These are phyloP conservation scores for Ormyrus pomaceus DNA, from an alignment of 2,888 invertebrate genomes.

Conservation along the genomic window DNA sequence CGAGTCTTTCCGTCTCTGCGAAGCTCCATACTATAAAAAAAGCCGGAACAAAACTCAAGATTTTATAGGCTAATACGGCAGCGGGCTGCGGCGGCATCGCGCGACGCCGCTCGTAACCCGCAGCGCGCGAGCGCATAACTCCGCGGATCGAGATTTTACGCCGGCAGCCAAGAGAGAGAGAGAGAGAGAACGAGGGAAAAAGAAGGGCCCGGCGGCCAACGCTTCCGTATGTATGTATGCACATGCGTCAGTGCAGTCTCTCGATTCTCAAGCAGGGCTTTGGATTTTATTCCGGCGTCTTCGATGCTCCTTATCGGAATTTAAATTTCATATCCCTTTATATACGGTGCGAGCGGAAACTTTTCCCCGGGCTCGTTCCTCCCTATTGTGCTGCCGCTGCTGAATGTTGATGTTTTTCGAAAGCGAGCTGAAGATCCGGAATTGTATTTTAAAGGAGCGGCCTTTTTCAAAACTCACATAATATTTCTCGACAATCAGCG, in stretches of 20 bases:
- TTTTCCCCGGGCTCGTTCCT: slow-evolving; percentile 29
- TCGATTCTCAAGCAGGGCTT: slow-evolving; percentile 60
- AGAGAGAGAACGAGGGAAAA: not conserved
- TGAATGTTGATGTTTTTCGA: slow-evolving; percentile 35
- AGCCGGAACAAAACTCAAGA: slow-evolving; percentile 67
- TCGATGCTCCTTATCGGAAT: slow-evolving; percentile 62
- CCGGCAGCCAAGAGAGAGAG: slow-evolving; percentile 40
- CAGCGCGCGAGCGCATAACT: slow-evolving; percentile 45
- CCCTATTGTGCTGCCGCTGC: slow-evolving; percentile 16
- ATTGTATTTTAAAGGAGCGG: slow-evolving; percentile 15
- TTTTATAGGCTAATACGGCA: slow-evolving; percentile 68
- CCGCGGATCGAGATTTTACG: slow-evolving; percentile 68
- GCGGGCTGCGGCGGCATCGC: not conserved
- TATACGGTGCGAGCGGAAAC: slow-evolving; percentile 14
- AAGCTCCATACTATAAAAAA: slow-evolving; percentile 50
- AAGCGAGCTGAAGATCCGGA: slow-evolving; percentile 1
- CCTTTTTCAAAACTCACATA: slow-evolving; percentile 14
- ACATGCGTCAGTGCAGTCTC: slow-evolving; percentile 57
- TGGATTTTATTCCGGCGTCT: slow-evolving; percentile 64
- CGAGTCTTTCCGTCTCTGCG: slow-evolving; percentile 13
- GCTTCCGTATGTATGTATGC: slow-evolving; percentile 60
- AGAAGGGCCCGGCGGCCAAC: not conserved
- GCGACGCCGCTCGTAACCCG: slow-evolving; percentile 20
- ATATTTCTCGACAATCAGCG: slow-evolving; percentile 45
- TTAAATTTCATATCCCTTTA: slow-evolving; percentile 62